Evolutionary conservation across 2,888 invertebrate species (phyloP), one percentile per base, ranked within the genome.

Genomic region (Ferdinandea cuprea): DNA sequence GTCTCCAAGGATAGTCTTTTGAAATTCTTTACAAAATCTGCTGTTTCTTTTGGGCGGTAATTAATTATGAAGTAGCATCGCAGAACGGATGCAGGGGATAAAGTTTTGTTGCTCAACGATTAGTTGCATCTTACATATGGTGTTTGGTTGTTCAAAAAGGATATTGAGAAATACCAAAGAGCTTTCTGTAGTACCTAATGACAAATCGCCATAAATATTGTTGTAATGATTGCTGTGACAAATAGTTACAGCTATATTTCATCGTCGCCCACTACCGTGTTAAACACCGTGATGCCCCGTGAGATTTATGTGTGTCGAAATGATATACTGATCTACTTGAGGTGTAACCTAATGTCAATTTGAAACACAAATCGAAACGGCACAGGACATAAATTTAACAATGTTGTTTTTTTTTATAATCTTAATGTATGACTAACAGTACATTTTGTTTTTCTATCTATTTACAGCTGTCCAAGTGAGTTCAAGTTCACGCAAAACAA

Each of bases 401-500:
- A n/a, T n/a, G n/a, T n/a, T n/a, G n/a, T n/a, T n/a, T n/a, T n/a
- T n/a, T 11, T 13, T 1, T 13, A 42, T 42, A 42, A 42, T 6
- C 13, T 42, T 4, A 42, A n/a, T n/a, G 3, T 42, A 15, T 13
- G 13, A 42, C 13, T 25, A 35, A 35, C 35, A 35, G 5, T 40
- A 13, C 13, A 11, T 6, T 40, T 28, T 11, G 8, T 28, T 52
- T 15, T 15, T 63, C 21, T 52, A 13, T 61, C 44, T 58, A 42
- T 25, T 77, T 77, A 5, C 54, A 77, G 76, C 37, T 54, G 17
- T 19, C 35, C 19, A 7, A 54, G 54, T 15, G 13, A 59, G 54
- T 77, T 68, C 61, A 61, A 77, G 58, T 61, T 56, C 40, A 69
- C 46, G 30, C 17, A 17, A 30, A 58, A 68, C 32, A 77, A 77